These are phyloP conservation scores for Styela clava DNA, from an alignment of 23 tunicate genomes.

Conservation along the genomic window DNA sequence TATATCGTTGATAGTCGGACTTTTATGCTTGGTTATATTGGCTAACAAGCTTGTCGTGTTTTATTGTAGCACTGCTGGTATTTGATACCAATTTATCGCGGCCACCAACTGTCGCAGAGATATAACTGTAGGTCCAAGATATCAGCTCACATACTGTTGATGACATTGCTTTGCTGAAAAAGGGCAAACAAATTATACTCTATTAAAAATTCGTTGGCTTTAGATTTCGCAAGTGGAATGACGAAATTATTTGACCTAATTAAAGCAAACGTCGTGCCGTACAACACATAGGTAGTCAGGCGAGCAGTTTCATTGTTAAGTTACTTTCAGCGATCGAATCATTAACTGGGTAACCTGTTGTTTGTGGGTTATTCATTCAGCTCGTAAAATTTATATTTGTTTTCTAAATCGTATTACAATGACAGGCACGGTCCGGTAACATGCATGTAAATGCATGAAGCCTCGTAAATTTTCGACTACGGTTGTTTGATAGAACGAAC, in stretches of 20 bases:
- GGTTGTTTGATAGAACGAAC: background rate
- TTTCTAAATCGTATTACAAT: constrained; percentile 21
- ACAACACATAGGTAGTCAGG: background rate
- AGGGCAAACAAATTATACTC: too few species aligned
- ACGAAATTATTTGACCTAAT: background rate
- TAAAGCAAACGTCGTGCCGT: background rate
- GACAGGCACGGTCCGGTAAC: background rate
- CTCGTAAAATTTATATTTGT: constrained; percentile 18
- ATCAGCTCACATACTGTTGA: too few species aligned
- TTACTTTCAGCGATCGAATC: background rate
- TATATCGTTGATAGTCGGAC: too few species aligned
- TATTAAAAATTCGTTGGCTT: too few species aligned
- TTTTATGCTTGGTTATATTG: too few species aligned
- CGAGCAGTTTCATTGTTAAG: background rate
- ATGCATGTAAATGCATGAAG: constrained; percentile 8
- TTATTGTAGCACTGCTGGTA: too few species aligned
- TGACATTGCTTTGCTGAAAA: too few species aligned
- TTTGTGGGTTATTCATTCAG: background rate
- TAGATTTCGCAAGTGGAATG: too few species aligned
- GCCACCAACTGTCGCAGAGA: too few species aligned
- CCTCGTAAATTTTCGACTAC: background rate
- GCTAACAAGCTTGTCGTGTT: too few species aligned
- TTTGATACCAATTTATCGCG: too few species aligned
- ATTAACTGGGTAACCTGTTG: background rate
- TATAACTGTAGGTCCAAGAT: too few species aligned